These are phyloP conservation scores for Trinectes maculatus DNA, from an alignment of 2,113 vertebrate genomes.

Conservation along the genomic window DNA sequence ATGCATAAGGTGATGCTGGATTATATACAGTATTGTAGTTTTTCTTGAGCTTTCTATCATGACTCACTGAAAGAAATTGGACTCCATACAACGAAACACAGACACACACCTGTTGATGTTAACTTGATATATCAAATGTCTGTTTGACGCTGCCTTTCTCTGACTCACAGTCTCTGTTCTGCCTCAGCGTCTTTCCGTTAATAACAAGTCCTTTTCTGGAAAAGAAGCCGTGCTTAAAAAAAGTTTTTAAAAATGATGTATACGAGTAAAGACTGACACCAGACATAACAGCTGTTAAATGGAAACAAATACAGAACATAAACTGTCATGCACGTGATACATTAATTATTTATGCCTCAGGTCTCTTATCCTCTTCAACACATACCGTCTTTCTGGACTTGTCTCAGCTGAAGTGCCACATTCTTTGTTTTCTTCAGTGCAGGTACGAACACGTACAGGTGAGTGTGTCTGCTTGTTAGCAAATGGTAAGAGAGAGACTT, in stretches of 20 bases:
- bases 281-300: neutral
- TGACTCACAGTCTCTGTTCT: slow-evolving; percentile 4
- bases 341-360: slow-evolving; percentile 78
- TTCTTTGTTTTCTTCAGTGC: neutral
- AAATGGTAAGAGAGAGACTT: neutral
- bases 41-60: slow-evolving; percentile 36
- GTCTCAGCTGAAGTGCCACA: slow-evolving; percentile 2
- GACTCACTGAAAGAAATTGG: slow-evolving; percentile 58
- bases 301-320: slow-evolving; percentile 36
- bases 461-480: slow-evolving; percentile 35
- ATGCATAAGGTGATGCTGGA: too few species aligned
- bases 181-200: neutral
- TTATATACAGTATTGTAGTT: too few species aligned
- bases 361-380: slow-evolving; percentile 49
- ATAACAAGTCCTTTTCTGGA: neutral
- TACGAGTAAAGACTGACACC: neutral
- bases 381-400: slow-evolving; percentile 26
- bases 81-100: slow-evolving; percentile 43
- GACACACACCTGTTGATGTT: slow-evolving; percentile 61
- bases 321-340: slow-evolving; percentile 20
- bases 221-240: neutral
- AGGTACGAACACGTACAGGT: slow-evolving; percentile 54
- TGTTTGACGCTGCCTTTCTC: slow-evolving; percentile 23
- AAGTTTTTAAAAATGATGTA: neutral
- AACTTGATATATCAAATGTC: slow-evolving; percentile 61